Evolutionary conservation across 30 jellyfish, hydroid and myxozoan species (phyloP).

Genomic region (Catostylus mosaicus): DNA sequence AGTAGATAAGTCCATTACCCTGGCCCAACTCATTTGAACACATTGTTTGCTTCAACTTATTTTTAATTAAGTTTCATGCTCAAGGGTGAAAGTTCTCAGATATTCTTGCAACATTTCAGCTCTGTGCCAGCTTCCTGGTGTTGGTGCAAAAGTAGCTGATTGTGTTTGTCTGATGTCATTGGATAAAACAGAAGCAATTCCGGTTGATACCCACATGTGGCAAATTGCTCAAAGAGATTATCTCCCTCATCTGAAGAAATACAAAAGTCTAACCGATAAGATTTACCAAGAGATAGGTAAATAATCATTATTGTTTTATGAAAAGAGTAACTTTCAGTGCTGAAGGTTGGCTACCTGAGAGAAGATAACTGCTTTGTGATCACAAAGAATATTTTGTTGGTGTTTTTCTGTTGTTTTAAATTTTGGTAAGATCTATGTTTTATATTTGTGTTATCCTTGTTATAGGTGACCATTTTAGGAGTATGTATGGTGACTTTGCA

Average conservation of each 20-base stretch:
- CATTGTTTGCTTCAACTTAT: too few species aligned
- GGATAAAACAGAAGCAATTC: conserved; percentile 88
- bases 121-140: conserved; percentile 89
- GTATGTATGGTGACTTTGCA: conserved; percentile 85
- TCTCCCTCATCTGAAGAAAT: conserved; percentile 82
- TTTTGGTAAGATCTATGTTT: too few species aligned
- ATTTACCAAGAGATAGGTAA: conserved; percentile 86
- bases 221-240: conserved; percentile 85
- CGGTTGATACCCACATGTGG: conserved; percentile 98
- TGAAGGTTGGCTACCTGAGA: background rate
- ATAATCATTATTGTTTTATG: background rate
- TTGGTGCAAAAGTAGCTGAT: conserved; percentile 97
- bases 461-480: conserved; percentile 82
- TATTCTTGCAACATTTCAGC: conserved; percentile 26
- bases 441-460: background rate
- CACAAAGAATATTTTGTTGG: too few species aligned
- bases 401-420: too few species aligned
- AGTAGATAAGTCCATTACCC: too few species aligned
- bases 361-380: background rate
- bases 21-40: too few species aligned
- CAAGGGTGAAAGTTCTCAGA: too few species aligned
- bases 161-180: conserved; percentile 96
- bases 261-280: conserved; percentile 85
- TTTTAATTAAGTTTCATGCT: too few species aligned
- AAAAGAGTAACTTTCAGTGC: background rate